phyloP scores from a whole-genome alignment of 2,113 vertebrate genomes.

The Plecturocebus donacophilus region DNA sequence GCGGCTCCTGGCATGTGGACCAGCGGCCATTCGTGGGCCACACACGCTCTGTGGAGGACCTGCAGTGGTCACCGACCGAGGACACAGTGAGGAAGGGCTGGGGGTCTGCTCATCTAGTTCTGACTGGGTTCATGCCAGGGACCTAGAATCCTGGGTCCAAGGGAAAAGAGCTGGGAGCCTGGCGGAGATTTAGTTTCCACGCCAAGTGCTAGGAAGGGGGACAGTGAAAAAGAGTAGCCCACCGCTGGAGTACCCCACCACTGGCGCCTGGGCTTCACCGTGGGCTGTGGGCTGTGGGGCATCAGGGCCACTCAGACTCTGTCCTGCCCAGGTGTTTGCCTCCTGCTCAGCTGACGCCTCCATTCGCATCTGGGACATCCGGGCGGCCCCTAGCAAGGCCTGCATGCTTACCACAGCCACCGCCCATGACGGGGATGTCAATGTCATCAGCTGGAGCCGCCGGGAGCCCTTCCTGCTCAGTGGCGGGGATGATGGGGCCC shows the following conservation, averaged over 20 bases:
- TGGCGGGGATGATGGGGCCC: slow-evolving; percentile 91
- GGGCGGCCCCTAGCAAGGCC: slow-evolving; percentile 88
- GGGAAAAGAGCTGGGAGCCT: background rate
- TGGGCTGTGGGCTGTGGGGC: accelerated
- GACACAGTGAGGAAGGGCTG: slow-evolving; percentile 86
- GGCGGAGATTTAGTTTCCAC: background rate
- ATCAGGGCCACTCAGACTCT: background rate
- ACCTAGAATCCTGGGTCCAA: background rate
- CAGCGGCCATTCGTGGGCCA: slow-evolving; percentile 93
- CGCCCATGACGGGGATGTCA: slow-evolving; percentile 91
- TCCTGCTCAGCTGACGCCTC: slow-evolving; percentile 93
- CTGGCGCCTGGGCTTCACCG: background rate
- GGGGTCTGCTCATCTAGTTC: background rate
- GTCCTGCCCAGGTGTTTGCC: slow-evolving; percentile 89
- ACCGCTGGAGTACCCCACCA: accelerated
- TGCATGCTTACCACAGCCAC: slow-evolving; percentile 90
- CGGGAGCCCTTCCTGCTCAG: slow-evolving; percentile 93
- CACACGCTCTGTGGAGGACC: slow-evolving; percentile 92
- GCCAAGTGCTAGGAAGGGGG: background rate
- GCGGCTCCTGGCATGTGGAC: slow-evolving; percentile 92
- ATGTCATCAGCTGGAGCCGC: slow-evolving; percentile 94
- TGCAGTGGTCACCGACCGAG: slow-evolving; percentile 96
- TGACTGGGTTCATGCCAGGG: too few species aligned
- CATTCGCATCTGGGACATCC: slow-evolving; percentile 92
- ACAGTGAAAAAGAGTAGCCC: background rate